These are phyloP conservation scores for Ephydatia muelleri DNA, from an alignment of 37 sponge, comb jelly and placozoan genomes.

Conservation along the genomic window DNA sequence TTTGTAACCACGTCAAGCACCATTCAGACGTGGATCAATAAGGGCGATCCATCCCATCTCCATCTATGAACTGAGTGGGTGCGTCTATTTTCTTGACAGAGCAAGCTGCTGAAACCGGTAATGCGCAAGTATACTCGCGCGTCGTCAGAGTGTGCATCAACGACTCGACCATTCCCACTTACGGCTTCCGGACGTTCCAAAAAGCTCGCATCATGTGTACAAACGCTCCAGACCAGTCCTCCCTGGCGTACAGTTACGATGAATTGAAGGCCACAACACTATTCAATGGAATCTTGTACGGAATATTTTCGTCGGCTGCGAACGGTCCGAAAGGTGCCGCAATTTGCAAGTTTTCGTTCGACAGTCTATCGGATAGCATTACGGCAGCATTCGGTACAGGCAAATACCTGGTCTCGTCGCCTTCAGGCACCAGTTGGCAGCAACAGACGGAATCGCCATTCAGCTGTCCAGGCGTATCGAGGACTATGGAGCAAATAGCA, in stretches of 20 bases:
- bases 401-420: slow-evolving; percentile 2
- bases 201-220: slow-evolving; percentile 58
- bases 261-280: slow-evolving; percentile 45
- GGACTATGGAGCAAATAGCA: slow-evolving; percentile 7
- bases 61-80: slow-evolving; percentile 29
- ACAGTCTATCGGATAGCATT: slow-evolving; percentile 1
- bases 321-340: slow-evolving; percentile 72
- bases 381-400: slow-evolving; percentile 46
- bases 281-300: slow-evolving; percentile 39
- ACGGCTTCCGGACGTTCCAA: slow-evolving; percentile 49
- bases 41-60: slow-evolving; percentile 37
- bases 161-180: not conserved
- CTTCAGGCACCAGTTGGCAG: slow-evolving; percentile 5
- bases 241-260: slow-evolving; percentile 49
- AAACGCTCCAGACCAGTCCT: not conserved
- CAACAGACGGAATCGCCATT: not conserved
- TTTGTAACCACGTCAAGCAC: slow-evolving; percentile 22
- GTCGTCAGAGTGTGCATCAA: slow-evolving; percentile 63
- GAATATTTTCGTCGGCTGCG: slow-evolving; percentile 40
- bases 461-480: slow-evolving; percentile 32
- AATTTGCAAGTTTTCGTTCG: slow-evolving; percentile 66
- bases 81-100: slow-evolving; percentile 62
- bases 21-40: slow-evolving; percentile 29
- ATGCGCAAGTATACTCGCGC: slow-evolving; percentile 27
- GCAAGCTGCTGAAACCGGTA: slow-evolving; percentile 44